phyloP scores from a whole-genome alignment of 1,140 invertebrate genomes.

The Pseudomyrmex pallidus region DNA sequence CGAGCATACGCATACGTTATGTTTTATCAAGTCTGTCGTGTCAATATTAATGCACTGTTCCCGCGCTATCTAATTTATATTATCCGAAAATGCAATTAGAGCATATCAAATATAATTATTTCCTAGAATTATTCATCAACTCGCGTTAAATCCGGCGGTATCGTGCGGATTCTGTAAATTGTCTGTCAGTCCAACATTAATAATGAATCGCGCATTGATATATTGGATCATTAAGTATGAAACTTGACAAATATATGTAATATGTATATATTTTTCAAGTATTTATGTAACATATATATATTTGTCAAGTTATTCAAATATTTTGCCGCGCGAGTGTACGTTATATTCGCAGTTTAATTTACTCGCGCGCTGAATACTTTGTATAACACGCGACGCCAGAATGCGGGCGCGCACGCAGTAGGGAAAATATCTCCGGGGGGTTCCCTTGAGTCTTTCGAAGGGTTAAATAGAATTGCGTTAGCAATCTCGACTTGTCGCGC shows the following conservation, averaged over 20 bases:
- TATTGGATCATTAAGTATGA: no score
- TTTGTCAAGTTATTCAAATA: not conserved
- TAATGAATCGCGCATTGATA: no score
- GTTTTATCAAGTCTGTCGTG: no score
- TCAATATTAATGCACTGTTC: no score
- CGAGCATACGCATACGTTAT: no score
- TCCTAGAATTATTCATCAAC: not conserved
- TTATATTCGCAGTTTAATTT: not conserved
- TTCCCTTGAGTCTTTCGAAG: not conserved
- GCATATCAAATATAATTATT: not conserved
- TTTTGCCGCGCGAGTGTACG: no score
- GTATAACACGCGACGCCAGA: not conserved
- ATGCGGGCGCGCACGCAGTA: no score
- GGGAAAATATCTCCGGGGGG: not conserved
- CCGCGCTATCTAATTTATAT: not conserved
- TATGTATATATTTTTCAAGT: no score
- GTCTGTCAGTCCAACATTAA: no score
- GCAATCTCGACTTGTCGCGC: conserved; percentile 42
- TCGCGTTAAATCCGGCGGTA: not conserved
- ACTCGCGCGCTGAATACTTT: not conserved
- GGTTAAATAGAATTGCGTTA: conserved; percentile 40
- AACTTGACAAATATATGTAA: no score
- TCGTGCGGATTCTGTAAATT: no score
- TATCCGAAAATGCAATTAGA: not conserved
- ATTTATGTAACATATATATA: not conserved